Base-by-base conservation (phyloP, 2,888 invertebrate species). In the Entomobrya proxima region DNA sequence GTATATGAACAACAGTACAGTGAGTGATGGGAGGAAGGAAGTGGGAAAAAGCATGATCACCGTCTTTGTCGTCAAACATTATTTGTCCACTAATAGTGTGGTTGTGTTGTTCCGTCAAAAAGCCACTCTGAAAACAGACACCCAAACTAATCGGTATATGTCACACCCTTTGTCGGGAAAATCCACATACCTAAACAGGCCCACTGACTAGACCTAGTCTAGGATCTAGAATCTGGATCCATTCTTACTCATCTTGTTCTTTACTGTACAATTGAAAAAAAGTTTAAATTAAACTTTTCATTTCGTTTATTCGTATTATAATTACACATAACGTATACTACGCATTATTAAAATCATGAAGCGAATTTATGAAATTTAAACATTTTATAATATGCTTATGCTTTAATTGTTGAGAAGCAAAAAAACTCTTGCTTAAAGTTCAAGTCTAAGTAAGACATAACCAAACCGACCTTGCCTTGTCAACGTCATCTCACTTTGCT, bases 11-110 rank as follows among this genome's bases (percentile, higher is more conserved):
- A 67, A 67, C 35, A 35, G 67, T 67, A 47, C n/a, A n/a, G n/a
- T n/a, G n/a, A n/a, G n/a, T n/a, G n/a, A n/a, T n/a, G 52, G 61
- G 44, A 67, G 84, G 84, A 77, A 84, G 83, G 75, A 82, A 80
- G 80, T 79, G 67, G 18, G 37, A 55, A 69, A 67, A 78, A 50
- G 78, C 64, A 67, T 78, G 78, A 80, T 67, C 67, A 80, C 21
- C 18, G 13, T 37, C 40, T n/a, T 40, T 37, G 18, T 35, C 40
- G 5, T 30, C n/a, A 37, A 67, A 69, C n/a, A n/a, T n/a, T n/a
- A n/a, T 47, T 18, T 44, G 72, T 81, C 69, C 72, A 47, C 75
- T 82, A 61, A 50, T 75, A 50, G 18, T 40, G 15, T 21, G 40
- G 40, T 67, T 40, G 11, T 67, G 58, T 67, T 37, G 2, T 5